These are phyloP conservation scores for Epizoanthus stellaris DNA, from an alignment of 92 coral and sea anemone genomes.

Conservation along the genomic window DNA sequence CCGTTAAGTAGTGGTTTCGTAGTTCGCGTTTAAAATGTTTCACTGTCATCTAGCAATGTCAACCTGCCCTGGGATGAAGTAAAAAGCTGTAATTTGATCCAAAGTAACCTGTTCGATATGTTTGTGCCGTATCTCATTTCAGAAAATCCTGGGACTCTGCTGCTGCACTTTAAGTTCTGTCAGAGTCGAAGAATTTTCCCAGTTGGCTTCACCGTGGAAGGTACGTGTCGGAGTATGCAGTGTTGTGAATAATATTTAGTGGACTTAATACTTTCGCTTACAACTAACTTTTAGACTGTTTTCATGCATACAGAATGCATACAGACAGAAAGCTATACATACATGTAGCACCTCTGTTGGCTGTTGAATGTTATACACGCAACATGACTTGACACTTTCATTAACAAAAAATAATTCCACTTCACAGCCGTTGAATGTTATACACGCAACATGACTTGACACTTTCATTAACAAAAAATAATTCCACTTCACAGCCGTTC, in stretches of 20 bases:
- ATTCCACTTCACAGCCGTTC: slow-evolving; percentile 56
- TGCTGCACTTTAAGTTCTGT: slow-evolving; percentile 88
- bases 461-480: not conserved
- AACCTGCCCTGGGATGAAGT: not conserved
- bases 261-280: not conserved
- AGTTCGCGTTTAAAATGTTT: too few relatives aligned
- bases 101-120: not conserved
- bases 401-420: not conserved
- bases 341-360: not conserved
- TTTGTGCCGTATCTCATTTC: not conserved
- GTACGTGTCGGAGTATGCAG: slow-evolving; percentile 30
- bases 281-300: not conserved
- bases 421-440: slow-evolving; percentile 54
- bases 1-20: too few relatives aligned
- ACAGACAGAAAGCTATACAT: not conserved
- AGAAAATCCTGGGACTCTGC: slow-evolving; percentile 81
- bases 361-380: not conserved
- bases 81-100: too few relatives aligned
- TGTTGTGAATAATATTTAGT: not conserved
- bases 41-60: not conserved
- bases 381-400: not conserved
- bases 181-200: slow-evolving; percentile 69
- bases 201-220: slow-evolving; percentile 86
- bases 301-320: not conserved
- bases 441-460: not conserved